These are phyloP conservation scores for Pterostichus niger DNA, from an alignment of 2,888 invertebrate species.

Conservation along the genomic window DNA sequence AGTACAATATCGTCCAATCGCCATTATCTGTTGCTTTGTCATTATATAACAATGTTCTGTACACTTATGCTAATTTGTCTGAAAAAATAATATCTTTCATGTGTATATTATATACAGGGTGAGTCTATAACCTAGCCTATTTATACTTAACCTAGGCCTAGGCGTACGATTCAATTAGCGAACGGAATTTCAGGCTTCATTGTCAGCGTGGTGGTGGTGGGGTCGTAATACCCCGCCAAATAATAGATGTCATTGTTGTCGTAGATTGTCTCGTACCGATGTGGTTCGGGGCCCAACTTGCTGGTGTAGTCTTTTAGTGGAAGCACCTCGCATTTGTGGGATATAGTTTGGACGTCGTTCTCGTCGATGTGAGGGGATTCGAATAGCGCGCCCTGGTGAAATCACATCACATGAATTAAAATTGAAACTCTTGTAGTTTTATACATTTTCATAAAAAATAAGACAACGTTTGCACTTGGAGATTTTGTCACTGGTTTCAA, in stretches of 20 bases:
- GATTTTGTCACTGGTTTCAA: too few relatives aligned
- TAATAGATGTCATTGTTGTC: conserved; percentile 96
- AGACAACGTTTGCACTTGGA: too few relatives aligned
- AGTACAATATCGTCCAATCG: conserved; percentile 31
- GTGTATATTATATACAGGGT: conserved; percentile 40
- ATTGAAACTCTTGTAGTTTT: too few relatives aligned
- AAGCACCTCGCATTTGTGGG: conserved; percentile 95
- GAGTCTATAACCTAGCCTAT: conserved; percentile 7
- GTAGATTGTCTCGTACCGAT: conserved; percentile 86
- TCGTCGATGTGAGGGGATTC: conserved; percentile 97
- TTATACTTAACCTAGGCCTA: conserved; percentile 43
- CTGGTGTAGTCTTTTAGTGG: conserved; percentile 87
- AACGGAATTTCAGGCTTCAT: conserved; percentile 82
- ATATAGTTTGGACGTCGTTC: conserved; percentile 98
- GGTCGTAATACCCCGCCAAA: conserved; percentile 95
- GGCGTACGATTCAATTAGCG: conserved; percentile 27
- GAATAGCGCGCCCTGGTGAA: conserved; percentile 91
- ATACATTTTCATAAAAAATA: too few relatives aligned
- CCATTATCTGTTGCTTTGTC: conserved; percentile 44
- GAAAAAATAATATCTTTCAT: conserved; percentile 64
- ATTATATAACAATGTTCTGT: conserved; percentile 62
- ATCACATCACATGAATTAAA: background rate
- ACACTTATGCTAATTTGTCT: conserved; percentile 62
- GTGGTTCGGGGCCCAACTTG: conserved; percentile 86
- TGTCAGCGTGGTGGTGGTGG: conserved; percentile 87